These are phyloP conservation scores for Rhinolophus sinicus DNA, from an alignment of 2,113 vertebrate species.

Conservation along the genomic window DNA sequence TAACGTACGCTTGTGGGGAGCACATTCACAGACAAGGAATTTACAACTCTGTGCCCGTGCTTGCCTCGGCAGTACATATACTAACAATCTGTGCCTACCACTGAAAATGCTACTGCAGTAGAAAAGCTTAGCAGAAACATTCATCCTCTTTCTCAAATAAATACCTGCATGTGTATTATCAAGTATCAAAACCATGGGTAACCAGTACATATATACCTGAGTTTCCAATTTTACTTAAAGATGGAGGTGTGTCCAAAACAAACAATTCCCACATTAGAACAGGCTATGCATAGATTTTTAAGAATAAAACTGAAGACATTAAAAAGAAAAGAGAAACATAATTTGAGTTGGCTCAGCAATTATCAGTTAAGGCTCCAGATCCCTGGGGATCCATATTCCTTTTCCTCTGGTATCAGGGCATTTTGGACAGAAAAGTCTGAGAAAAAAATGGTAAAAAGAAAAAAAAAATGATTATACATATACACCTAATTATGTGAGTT, in stretches of 20 bases:
- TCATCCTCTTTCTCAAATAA: slow-evolving; percentile 27
- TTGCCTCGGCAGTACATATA: too few species aligned
- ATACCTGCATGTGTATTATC: not conserved
- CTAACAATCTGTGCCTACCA: not conserved
- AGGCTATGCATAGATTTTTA: not conserved
- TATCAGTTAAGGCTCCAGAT: not conserved
- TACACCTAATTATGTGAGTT: not conserved
- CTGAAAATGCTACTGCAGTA: not conserved
- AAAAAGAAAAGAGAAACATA: not conserved
- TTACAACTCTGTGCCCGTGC: not conserved
- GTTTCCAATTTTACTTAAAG: slow-evolving; percentile 19
- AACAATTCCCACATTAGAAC: not conserved
- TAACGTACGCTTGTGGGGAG: not conserved
- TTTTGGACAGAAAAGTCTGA: not conserved
- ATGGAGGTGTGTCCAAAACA: not conserved
- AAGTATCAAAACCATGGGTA: not conserved
- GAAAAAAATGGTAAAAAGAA: not conserved
- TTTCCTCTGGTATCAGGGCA: not conserved
- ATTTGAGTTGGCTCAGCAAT: not conserved
- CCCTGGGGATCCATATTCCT: not conserved
- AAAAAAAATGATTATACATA: not conserved
- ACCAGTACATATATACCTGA: not conserved
- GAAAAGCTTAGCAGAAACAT: not conserved
- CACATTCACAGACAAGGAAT: not conserved
- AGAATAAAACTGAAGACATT: not conserved